Evolutionary conservation across 2,888 invertebrate species (phyloP).

Genomic region (Heliconius hortense): DNA sequence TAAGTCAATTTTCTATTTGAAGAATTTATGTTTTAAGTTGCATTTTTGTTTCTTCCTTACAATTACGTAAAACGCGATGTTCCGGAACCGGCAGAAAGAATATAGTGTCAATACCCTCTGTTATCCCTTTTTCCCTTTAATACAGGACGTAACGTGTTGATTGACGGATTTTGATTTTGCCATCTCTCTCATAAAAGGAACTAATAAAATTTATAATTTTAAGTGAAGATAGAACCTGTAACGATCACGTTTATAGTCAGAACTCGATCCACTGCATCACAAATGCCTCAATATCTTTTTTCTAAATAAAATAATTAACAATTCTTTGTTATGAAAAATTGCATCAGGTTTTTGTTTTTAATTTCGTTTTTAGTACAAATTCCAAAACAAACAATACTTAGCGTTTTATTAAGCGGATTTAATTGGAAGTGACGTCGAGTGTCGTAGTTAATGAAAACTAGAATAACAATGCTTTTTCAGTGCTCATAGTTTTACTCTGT

Average conservation of each 20-base stretch:
- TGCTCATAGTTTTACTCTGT: not conserved
- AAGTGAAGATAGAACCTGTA: no score
- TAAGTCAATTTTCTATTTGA: not conserved
- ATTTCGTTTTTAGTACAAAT: conserved; percentile 16
- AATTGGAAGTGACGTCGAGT: conserved; percentile 35
- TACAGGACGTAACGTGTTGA: no score
- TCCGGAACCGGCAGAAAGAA: no score
- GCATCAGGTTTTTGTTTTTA: not conserved
- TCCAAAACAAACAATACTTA: conserved; percentile 26
- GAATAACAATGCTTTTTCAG: conserved; percentile 8
- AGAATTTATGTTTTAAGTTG: no score
- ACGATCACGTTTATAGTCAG: not conserved
- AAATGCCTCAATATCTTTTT: not conserved
- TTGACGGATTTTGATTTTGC: no score
- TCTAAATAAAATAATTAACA: not conserved
- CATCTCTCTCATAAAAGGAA: no score
- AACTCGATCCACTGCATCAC: no score
- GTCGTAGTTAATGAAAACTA: conserved; percentile 34
- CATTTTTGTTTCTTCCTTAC: no score
- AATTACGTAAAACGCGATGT: no score
- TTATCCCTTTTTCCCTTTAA: no score
- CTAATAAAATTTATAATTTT: no score
- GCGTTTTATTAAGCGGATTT: conserved; percentile 33
- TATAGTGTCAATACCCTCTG: no score
- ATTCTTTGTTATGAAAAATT: not conserved